Percentiles rank a stretch among this genome's conserved stretches.
phyloP scores from a whole-genome alignment of 2,113 vertebrate genomes.

The Hippotragus niger region DNA sequence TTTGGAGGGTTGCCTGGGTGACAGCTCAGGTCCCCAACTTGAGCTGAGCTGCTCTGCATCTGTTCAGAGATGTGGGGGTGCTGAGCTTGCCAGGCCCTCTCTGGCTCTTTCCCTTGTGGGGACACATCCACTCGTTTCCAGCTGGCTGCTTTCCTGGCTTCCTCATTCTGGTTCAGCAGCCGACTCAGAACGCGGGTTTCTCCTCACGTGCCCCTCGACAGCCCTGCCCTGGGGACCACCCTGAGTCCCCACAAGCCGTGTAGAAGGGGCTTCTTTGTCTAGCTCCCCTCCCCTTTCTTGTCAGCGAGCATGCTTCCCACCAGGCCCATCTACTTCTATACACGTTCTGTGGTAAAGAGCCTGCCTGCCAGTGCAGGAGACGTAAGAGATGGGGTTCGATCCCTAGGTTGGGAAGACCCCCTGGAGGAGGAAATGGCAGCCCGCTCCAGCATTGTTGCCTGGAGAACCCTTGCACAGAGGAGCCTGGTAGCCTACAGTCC shows the following conservation, averaged over 20 bases:
- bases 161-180: background rate
- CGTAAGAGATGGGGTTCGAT: background rate
- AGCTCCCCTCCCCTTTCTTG: background rate
- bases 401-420: background rate
- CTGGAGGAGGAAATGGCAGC: background rate
- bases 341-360: accelerated
- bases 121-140: accelerated
- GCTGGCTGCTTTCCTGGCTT: background rate
- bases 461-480: background rate
- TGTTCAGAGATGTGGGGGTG: background rate
- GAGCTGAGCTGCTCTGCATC: background rate
- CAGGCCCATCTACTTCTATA: background rate
- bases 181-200: accelerated
- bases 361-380: background rate
- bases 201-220: accelerated
- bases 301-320: accelerated
- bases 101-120: background rate
- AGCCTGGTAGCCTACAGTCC: background rate
- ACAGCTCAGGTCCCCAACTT: background rate
- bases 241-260: accelerated
- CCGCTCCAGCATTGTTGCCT: background rate
- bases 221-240: background rate
- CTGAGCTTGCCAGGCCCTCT: accelerated
- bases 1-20: background rate
- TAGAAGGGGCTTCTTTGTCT: background rate